A percentile compares a stretch with the other conserved stretches of the same genome.
phyloP scores from a whole-genome alignment of 2,797 vertebrate species.

The Oreochromis mossambicus region DNA sequence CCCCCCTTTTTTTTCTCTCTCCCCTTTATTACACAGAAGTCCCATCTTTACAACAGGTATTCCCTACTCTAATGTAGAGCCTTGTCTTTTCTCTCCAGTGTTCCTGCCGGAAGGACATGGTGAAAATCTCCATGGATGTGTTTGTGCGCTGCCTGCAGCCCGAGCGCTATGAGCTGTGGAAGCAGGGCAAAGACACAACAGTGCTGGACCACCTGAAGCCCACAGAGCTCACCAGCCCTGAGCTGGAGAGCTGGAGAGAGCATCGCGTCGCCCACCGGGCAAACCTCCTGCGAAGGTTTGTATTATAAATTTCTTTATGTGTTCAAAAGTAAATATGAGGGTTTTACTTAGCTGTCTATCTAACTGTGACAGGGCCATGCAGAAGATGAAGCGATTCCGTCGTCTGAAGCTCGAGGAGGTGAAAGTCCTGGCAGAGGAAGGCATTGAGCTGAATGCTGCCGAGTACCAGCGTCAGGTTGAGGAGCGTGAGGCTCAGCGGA shows the following conservation, averaged over 20 bases:
- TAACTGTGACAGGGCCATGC: slow-evolving; percentile 78
- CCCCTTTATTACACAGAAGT: background rate
- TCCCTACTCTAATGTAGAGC: background rate
- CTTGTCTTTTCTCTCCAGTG: slow-evolving; percentile 54
- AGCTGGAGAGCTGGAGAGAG: slow-evolving; percentile 88
- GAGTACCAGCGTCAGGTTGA: slow-evolving; percentile 78
- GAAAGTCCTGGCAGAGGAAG: slow-evolving; percentile 82
- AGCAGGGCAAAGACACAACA: slow-evolving; percentile 87
- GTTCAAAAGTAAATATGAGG: background rate
- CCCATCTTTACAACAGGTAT: background rate
- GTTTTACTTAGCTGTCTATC: background rate
- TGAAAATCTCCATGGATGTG: slow-evolving; percentile 99
- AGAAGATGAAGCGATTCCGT: slow-evolving; percentile 86
- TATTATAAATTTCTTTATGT: background rate
- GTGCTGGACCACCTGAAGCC: slow-evolving; percentile 90
- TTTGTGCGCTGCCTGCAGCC: slow-evolving; percentile 95
- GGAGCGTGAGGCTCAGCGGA: slow-evolving; percentile 79
- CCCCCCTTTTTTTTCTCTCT: background rate
- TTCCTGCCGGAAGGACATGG: slow-evolving; percentile 96
- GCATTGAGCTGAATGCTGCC: slow-evolving; percentile 72
- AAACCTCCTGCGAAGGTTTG: slow-evolving; percentile 84
- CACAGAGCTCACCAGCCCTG: slow-evolving; percentile 83
- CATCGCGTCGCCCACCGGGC: slow-evolving; percentile 78
- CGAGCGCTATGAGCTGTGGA: slow-evolving; percentile 92
- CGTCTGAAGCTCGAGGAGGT: slow-evolving; percentile 91